Conservation (phyloP, 2,888 invertebrate genomes). For the Didymodactylos carnosus region DNA sequence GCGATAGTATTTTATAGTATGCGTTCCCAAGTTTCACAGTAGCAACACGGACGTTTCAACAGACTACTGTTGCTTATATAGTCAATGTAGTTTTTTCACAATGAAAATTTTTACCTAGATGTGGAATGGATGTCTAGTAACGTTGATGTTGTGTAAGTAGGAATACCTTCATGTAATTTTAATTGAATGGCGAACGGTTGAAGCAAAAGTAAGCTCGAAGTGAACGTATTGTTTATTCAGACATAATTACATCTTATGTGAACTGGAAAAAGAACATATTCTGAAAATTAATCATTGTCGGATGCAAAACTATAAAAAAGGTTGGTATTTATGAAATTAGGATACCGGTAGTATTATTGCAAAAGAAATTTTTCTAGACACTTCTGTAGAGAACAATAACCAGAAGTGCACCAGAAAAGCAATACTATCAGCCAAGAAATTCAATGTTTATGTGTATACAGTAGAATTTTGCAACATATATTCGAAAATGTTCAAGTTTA, state of each 20-base stretch:
- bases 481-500: too few relatives aligned
- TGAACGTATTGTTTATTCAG: background rate
- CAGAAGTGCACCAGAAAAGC: too few relatives aligned
- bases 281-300: too few relatives aligned
- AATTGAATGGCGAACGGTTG: background rate
- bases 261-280: background rate
- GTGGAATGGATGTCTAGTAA: background rate
- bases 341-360: too few relatives aligned
- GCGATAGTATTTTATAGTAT: background rate
- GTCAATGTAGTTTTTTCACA: background rate
- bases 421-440: too few relatives aligned
- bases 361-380: too few relatives aligned
- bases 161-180: background rate
- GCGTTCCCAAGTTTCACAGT: background rate
- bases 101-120: background rate
- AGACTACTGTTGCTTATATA: background rate
- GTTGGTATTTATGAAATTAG: too few relatives aligned
- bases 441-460: too few relatives aligned
- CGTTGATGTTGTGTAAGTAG: background rate
- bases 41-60: background rate
- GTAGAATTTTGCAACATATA: too few relatives aligned
- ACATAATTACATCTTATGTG: background rate
- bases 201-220: background rate
- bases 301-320: too few relatives aligned
- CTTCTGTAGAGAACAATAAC: too few relatives aligned